These are phyloP conservation scores for Falco biarmicus DNA, from an alignment of 2,797 vertebrate genomes.

Conservation along the genomic window DNA sequence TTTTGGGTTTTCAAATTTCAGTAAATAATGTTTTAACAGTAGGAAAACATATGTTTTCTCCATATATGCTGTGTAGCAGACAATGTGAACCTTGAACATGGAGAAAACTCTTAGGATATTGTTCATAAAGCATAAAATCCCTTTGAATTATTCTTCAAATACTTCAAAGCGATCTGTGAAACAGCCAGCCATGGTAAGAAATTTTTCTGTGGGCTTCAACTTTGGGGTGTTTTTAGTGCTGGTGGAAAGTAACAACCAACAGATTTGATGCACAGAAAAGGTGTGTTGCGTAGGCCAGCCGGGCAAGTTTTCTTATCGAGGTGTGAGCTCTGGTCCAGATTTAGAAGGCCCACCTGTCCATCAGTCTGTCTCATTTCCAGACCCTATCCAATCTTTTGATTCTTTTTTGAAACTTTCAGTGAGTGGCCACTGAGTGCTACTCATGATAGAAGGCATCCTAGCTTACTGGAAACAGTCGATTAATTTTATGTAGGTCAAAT, in stretches of 20 bases:
- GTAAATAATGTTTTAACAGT: constrained; percentile 10
- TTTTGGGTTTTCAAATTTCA: not conserved
- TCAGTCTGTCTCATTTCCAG: not conserved
- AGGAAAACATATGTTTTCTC: not conserved
- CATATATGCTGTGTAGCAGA: not conserved
- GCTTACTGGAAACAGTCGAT: not conserved
- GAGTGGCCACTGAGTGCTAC: not conserved
- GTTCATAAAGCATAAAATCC: not conserved
- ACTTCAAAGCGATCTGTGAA: not conserved
- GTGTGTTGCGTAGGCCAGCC: not conserved
- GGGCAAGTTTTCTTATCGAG: not conserved
- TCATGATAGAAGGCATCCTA: not conserved
- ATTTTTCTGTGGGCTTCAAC: not conserved
- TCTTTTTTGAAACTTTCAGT: not conserved
- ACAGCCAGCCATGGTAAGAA: not conserved
- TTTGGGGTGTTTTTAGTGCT: not conserved
- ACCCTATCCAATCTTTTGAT: not conserved
- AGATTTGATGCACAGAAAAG: not conserved
- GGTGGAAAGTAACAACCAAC: not conserved
- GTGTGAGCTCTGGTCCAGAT: not conserved
- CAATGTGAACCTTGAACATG: not conserved
- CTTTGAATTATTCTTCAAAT: not conserved
- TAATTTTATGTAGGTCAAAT: not conserved
- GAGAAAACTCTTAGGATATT: not conserved
- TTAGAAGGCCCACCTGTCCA: not conserved